phyloP scores from a whole-genome alignment of 2,888 invertebrate genomes.

The Bembecia ichneumoniformis region DNA sequence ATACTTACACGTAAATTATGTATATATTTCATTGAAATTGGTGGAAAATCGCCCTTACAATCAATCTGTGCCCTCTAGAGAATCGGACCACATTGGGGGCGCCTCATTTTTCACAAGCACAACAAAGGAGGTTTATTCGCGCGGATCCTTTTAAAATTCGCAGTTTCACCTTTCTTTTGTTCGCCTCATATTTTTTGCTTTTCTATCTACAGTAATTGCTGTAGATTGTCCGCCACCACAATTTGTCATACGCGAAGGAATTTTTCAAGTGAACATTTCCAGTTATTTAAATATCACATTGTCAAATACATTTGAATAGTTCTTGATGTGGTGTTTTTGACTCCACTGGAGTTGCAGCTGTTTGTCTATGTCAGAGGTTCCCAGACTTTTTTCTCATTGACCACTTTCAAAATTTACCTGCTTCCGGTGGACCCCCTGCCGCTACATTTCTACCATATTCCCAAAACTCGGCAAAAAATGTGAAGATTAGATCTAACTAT shows the following conservation, averaged over 20 bases:
- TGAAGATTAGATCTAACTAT: no score
- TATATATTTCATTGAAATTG: no score
- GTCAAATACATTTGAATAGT: no score
- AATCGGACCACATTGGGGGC: not conserved
- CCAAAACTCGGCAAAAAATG: no score
- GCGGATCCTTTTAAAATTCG: conserved; percentile 14
- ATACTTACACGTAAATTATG: no score
- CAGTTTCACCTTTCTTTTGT: conserved; percentile 11
- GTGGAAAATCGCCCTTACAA: not conserved
- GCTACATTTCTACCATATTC: no score
- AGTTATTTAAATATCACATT: not conserved
- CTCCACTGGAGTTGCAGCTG: no score
- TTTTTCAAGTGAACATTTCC: not conserved
- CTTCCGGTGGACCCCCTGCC: no score
- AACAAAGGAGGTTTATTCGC: conserved; percentile 15
- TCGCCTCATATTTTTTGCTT: not conserved
- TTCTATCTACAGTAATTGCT: not conserved
- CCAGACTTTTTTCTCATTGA: no score
- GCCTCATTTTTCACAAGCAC: conserved; percentile 15
- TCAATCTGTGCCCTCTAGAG: not conserved
- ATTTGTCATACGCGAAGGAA: not conserved
- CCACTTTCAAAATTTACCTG: no score
- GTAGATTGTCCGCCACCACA: not conserved
- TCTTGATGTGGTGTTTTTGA: no score
- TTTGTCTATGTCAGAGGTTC: no score